Evolutionary conservation across 1,140 invertebrate genomes (phyloP).

Genomic region (Drosophila grimshawi): DNA sequence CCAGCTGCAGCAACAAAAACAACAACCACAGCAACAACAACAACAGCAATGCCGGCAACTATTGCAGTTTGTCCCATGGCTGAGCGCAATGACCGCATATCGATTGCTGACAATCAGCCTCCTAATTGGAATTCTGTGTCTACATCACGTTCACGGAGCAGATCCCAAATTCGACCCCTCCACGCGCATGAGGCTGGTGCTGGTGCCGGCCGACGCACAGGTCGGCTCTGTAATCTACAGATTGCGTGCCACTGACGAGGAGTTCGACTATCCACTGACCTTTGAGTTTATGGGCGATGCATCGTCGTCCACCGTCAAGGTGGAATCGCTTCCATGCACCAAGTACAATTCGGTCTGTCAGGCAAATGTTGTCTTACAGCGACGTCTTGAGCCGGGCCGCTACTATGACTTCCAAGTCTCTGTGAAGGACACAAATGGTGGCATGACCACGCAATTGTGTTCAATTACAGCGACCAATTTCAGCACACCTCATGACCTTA

Average conservation of each 20-base stretch:
- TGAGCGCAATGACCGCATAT: conserved; percentile 78
- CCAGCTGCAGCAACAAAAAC: conserved; percentile 29
- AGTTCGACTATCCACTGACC: conserved; percentile 93
- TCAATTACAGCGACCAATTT: conserved; percentile 93
- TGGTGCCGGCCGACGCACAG: conserved; percentile 92
- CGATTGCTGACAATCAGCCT: conserved; percentile 82
- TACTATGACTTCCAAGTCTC: conserved; percentile 93
- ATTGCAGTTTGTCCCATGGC: conserved; percentile 62
- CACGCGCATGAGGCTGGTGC: conserved; percentile 91
- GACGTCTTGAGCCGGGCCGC: conserved; percentile 89
- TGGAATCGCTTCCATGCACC: conserved; percentile 92
- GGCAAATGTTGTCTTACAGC: conserved; percentile 92
- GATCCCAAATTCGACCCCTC: conserved; percentile 92
- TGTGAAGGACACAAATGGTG: conserved; percentile 91
- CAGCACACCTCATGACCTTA: conserved; percentile 90
- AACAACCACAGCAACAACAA: conserved; percentile 31
- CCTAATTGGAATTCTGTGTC: conserved; percentile 80
- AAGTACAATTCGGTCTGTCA: conserved; percentile 93
- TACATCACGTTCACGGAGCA: conserved; percentile 84
- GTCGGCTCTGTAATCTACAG: conserved; percentile 93
- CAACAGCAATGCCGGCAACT: conserved; percentile 48
- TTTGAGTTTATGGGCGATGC: conserved; percentile 91
- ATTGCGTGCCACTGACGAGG: conserved; percentile 93
- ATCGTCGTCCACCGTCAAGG: conserved; percentile 89
- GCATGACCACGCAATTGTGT: conserved; percentile 90